A percentile compares a stretch with the other conserved stretches of the same genome.
These are phyloP conservation scores for Galago senegalensis DNA, from an alignment of 2,797 vertebrate species.

Conservation along the genomic window DNA sequence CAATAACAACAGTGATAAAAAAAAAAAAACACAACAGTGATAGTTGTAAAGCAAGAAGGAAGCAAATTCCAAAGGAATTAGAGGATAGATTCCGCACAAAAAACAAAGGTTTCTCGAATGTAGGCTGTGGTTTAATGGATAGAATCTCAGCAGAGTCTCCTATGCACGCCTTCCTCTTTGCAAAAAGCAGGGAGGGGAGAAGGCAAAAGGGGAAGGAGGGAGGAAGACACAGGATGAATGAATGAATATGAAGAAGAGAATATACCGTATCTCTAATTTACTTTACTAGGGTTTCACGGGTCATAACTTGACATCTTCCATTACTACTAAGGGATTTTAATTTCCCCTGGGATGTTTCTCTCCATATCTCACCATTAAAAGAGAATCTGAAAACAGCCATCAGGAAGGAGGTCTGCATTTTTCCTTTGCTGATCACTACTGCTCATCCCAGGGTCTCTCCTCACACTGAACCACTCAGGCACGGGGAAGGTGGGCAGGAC, in stretches of 20 bases:
- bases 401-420: not conserved
- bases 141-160: not conserved
- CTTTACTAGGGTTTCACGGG: not conserved
- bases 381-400: conserved; percentile 52
- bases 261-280: not conserved
- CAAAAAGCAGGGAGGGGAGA: not conserved
- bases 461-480: not conserved
- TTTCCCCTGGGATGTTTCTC: conserved; percentile 58
- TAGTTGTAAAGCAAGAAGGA: not conserved
- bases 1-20: not conserved
- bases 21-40: not conserved
- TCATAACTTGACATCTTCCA: conserved; percentile 4
- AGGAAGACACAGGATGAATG: not conserved
- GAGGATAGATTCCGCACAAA: not conserved
- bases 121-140: not conserved
- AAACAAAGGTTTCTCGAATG: not conserved
- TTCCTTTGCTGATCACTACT: not conserved
- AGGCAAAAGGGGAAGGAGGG: not conserved
- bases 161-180: not conserved
- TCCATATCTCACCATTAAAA: conserved; percentile 42
- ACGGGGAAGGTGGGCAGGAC: not conserved
- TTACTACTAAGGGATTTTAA: conserved; percentile 55
- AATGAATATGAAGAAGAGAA: not conserved
- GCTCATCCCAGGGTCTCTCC: not conserved
- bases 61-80: not conserved